Base-by-base conservation (phyloP, 2,113 vertebrate species). In the Semnornis frantzii region DNA sequence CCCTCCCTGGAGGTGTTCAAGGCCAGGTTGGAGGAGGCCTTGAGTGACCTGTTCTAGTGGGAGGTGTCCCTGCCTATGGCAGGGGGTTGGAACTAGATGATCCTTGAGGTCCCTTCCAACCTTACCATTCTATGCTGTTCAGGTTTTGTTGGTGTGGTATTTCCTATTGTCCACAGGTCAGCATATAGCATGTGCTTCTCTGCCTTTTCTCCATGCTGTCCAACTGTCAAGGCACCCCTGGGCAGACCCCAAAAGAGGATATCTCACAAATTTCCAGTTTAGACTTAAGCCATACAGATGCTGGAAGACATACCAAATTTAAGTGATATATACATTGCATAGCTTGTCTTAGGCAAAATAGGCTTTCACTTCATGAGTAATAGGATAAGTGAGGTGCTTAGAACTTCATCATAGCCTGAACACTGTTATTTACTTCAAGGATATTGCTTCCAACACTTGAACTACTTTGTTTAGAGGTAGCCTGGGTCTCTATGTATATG, bases 131-230 rank as follows among this genome's bases (percentile, higher is more conserved):
- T n/a, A n/a, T n/a, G n/a, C 9, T 59, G 3, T n/a, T 82, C 11
- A 17, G 23, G 27, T 66, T 82, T 73, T 75, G 33, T 18, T 27
- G n/a, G 19, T 0, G 0, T n/a, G 37, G 42, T 0, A 0, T 9
- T 55, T 72, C 58, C 54, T 39, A 16, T 18, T 15, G 20, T 5
- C 0, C 2, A 11, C 25, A 79, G 6, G 15, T 63, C 60, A 50
- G 21, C 15, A 4, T 0, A 3, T 27, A 52, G 10, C 30, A 39
- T 30, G 24, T 48, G 17, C 39, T 39, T 28, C 6, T 21, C 21
- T 52, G 46, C 37, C 18, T 60, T 63, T 73, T 33, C 28, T 52
- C 37, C 21, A 21, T 3, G 1, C 21, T 46, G 5, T 9, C 24
- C 19, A 68, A 12, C 15, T 57, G 42, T 24, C 16, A 17, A 37